These are phyloP conservation scores for Iselma pallidipennis DNA, from an alignment of 2,888 invertebrate genomes.

Conservation along the genomic window DNA sequence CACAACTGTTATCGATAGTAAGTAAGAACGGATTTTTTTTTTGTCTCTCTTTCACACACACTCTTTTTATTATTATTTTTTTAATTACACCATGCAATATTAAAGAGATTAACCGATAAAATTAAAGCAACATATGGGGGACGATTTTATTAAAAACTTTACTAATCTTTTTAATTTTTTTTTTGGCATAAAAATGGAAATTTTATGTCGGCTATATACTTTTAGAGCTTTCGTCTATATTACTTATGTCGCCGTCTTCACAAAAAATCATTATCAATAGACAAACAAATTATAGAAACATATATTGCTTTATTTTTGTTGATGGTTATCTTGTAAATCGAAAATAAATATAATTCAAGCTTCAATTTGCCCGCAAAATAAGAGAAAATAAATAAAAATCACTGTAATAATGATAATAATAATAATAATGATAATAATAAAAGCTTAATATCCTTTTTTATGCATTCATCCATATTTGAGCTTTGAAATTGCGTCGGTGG, in stretches of 20 bases:
- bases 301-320: not conserved
- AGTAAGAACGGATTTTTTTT: too few species aligned
- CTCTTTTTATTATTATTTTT: not conserved
- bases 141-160: not conserved
- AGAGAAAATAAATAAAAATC: not conserved
- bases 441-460: not conserved
- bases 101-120: too few species aligned
- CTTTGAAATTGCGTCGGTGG: not conserved
- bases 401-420: not conserved
- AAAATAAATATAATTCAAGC: not conserved
- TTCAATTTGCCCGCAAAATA: not conserved
- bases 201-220: too few species aligned
- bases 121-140: not conserved
- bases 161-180: too few species aligned
- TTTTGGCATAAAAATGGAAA: too few species aligned
- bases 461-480: not conserved
- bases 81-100: not conserved
- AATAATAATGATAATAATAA: not conserved
- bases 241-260: too few species aligned
- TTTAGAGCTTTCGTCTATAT: too few species aligned
- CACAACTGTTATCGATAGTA: slow-evolving; percentile 69
- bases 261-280: too few species aligned
- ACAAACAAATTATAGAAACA: too few species aligned
- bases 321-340: not conserved
- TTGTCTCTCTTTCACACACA: too few species aligned